phyloP scores from a whole-genome alignment of 1,140 invertebrate genomes.

The Drosophila leontia region DNA sequence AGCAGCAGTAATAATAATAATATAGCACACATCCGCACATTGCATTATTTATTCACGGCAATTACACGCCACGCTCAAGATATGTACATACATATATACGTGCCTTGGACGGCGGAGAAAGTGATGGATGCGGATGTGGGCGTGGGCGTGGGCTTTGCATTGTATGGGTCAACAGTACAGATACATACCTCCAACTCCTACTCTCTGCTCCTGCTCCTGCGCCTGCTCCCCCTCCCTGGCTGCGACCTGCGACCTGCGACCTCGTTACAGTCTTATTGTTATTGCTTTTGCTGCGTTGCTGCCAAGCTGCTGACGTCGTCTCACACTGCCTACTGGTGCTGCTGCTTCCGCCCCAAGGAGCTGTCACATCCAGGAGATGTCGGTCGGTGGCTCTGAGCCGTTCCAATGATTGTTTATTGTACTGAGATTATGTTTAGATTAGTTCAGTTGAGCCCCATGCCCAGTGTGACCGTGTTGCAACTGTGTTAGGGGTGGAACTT shows the following conservation, averaged over 20 bases:
- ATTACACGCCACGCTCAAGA: constrained; percentile 31
- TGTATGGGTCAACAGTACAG: constrained; percentile 16
- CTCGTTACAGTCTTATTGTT: constrained; percentile 22
- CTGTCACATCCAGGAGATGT: constrained; percentile 1
- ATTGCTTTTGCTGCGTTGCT: background rate
- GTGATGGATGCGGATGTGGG: constrained; percentile 12
- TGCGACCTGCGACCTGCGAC: constrained; percentile 34
- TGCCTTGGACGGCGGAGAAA: constrained; percentile 10
- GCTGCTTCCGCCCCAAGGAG: background rate
- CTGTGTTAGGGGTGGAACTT: background rate
- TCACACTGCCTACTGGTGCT: constrained; percentile 6
- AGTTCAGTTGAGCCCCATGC: background rate
- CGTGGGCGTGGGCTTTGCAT: constrained; percentile 10
- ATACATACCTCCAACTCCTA: constrained; percentile 40
- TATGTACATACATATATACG: constrained; percentile 7
- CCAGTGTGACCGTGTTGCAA: background rate
- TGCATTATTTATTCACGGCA: constrained; percentile 31
- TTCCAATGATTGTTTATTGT: constrained; percentile 10
- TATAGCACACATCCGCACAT: constrained; percentile 19
- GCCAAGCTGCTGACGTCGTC: constrained; percentile 15
- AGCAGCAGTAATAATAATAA: background rate
- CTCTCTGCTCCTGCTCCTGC: constrained; percentile 13
- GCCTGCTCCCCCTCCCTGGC: constrained; percentile 10
- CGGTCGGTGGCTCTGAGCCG: background rate
- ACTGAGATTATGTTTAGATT: constrained; percentile 4